These are phyloP conservation scores for Mustela erminea DNA, from an alignment of 2,797 vertebrate genomes.

Conservation along the genomic window DNA sequence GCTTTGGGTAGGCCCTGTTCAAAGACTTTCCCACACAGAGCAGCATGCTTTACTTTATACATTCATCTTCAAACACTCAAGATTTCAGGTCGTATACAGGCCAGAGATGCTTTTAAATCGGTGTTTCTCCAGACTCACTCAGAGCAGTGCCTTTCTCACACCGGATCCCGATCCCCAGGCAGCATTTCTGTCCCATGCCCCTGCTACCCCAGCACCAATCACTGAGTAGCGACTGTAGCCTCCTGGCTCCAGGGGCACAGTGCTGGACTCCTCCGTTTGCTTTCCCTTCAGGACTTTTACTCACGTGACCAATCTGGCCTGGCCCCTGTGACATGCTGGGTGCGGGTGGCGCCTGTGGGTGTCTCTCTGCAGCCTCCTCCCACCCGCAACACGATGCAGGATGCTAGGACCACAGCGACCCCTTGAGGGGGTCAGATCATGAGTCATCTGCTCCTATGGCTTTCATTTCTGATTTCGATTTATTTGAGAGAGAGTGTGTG, in stretches of 20 bases:
- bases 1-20: neutral
- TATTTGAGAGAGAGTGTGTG: neutral
- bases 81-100: neutral
- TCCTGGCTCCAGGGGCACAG: neutral
- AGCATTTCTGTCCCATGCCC: no score
- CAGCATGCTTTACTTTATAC: neutral
- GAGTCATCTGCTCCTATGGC: neutral
- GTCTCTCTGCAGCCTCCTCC: neutral
- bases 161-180: neutral
- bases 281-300: neutral
- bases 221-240: neutral
- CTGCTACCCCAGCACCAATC: neutral
- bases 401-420: neutral
- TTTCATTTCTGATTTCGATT: neutral
- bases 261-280: rapidly evolving
- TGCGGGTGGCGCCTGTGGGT: neutral
- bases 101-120: neutral
- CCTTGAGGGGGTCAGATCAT: neutral
- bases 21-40: neutral
- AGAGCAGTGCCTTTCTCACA: neutral
- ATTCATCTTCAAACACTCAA: neutral
- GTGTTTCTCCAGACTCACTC: neutral
- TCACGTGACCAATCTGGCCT: neutral
- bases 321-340: neutral
- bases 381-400: neutral